Evolutionary conservation across 2,797 vertebrate genomes (phyloP), one percentile per base, ranked within the genome.

Genomic region (Artibeus jamaicensis): DNA sequence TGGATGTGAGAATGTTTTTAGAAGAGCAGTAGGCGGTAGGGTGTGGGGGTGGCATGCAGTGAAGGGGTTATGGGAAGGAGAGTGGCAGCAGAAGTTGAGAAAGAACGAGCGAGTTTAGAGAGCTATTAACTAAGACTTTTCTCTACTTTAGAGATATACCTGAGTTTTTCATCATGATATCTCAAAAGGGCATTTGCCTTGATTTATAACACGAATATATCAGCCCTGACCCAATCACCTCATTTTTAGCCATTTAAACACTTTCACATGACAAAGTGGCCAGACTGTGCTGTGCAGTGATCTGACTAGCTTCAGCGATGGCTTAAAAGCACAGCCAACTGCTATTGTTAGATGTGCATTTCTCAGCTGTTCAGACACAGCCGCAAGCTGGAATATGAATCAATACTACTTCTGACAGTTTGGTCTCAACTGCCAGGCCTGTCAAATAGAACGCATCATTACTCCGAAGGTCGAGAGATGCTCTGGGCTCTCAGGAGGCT

Each of bases 1-100:
- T 97, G 55, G 88, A 85, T 29, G 86, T 86, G 67, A 97, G 76
- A 91, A 95, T 42, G 97, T 65, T 87, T 94, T 96, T 76, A 90
- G 85, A 90, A 97, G 94, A 50, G 3, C 89, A 46, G 93, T 92
- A 93, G 86, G 94, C 97, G 96, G 77, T 84, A 39, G 2, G 16
- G n/a, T 91, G 46, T 55, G 89, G 91, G 92, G 96, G 86, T 57
- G 94, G 89, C 39, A 71, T 32, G 77, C 77, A 82, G 57, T 4
- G 42, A 92, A 94, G 86, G 86, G 26, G 67, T 91, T 62, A 9
- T 0, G 12, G 39, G 55, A 88, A 62, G 24, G 70, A 79, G 86
- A 89, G 82, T 53, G 44, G 81, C 62, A 92, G 88, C 21, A 44
- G 74, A 68, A 73, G 86, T 48, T 79, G 86, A 79, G 77, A 67